phyloP scores from a whole-genome alignment of 2,113 vertebrate species.

The Elephas maximus region DNA sequence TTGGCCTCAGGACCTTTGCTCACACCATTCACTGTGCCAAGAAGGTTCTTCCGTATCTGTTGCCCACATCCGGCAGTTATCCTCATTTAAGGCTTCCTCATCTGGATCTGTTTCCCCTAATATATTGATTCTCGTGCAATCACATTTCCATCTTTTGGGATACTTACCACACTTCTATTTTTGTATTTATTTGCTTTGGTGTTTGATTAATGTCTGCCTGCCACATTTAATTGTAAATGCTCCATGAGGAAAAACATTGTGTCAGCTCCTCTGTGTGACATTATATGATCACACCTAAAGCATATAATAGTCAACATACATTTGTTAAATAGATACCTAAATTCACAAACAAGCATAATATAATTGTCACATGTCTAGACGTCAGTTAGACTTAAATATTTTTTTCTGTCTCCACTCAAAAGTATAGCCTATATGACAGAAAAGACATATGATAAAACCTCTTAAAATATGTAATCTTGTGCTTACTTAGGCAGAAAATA shows the following conservation, averaged over 20 bases:
- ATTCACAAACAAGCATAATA: neutral
- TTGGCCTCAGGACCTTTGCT: neutral
- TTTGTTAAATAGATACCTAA: neutral
- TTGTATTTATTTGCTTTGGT: neutral
- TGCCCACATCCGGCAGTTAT: neutral
- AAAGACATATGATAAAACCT: conserved; percentile 9
- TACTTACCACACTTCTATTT: neutral
- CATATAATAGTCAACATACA: neutral
- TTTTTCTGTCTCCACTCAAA: neutral
- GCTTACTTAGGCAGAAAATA: conserved; percentile 55
- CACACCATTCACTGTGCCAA: neutral
- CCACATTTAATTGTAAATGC: neutral
- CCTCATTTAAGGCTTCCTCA: neutral
- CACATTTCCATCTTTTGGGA: neutral
- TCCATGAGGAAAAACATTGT: neutral
- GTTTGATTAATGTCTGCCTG: neutral
- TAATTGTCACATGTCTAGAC: neutral
- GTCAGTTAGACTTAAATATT: neutral
- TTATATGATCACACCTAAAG: neutral
- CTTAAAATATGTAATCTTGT: conserved; percentile 24
- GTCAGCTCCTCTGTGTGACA: neutral
- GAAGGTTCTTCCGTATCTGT: neutral
- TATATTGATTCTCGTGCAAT: neutral
- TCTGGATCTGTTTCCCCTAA: neutral
- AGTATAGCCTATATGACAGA: neutral